Evolutionary conservation across 2,113 vertebrate species (phyloP).

Genomic region (Hystrix cristata): DNA sequence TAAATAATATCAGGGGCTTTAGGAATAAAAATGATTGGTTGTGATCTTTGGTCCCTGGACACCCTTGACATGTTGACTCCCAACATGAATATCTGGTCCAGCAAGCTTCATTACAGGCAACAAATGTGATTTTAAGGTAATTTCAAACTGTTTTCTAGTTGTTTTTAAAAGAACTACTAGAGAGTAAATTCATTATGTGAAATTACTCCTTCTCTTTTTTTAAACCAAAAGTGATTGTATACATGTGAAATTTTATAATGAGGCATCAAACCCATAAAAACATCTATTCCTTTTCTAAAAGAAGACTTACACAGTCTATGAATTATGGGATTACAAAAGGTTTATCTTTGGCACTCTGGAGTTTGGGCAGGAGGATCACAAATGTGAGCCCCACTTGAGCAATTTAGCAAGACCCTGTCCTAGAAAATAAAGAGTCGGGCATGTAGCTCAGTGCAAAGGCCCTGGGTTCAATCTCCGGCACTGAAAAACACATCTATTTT

Average conservation of each 20-base stretch:
- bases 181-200: slow-evolving; percentile 10
- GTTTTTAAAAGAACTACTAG: background rate
- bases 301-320: background rate
- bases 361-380: background rate
- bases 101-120: background rate
- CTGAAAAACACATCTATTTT: background rate
- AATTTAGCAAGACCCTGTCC: background rate
- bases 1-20: background rate
- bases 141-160: background rate
- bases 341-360: background rate
- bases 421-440: background rate
- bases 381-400: background rate
- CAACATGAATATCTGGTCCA: background rate
- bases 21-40: background rate
- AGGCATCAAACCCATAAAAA: background rate
- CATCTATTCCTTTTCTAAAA: background rate
- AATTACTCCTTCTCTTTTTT: background rate
- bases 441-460: background rate
- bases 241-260: background rate
- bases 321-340: background rate
- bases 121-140: background rate
- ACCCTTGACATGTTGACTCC: background rate
- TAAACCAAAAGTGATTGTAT: background rate
- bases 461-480: background rate
- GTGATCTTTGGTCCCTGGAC: background rate